Base-by-base conservation (phyloP, 1,140 invertebrate species). In the Drosophila equinoxialis region DNA sequence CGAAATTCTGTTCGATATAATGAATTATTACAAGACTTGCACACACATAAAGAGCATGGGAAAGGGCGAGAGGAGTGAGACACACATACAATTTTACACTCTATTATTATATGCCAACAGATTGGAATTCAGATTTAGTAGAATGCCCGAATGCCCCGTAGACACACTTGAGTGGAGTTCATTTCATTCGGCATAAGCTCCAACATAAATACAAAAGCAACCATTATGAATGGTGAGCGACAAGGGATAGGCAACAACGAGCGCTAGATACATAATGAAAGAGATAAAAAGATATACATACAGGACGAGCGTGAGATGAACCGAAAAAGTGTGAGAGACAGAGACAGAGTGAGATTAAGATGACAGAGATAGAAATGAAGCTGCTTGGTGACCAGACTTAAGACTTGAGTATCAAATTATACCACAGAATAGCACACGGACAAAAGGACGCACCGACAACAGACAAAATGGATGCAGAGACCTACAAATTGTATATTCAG, bases 141-240 rank as follows among this genome's bases (percentile, higher is more conserved):
- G 20, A 51, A 51, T 17, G 17, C 17, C 45, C 20, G 20, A 23
- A 51, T 23, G 45, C 45, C 20, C 45, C 45, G 23, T 51, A 51
- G 30, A 20, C 57, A 59, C 57, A 59, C 57, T 37, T 59, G 57
- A 37, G 30, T 37, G 33, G 57, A 59, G 57, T 59, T 59, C 57
- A 59, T 59, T 59, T 59, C 57, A 59, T 59, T 33, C 35, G 57
- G 30, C 35, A 33, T 37, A 17, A 37, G 30, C 33, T 59, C 57
- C 35, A 33, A 59, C 33, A 59, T 59, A 37, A 59, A 59, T 59
- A 59, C 57, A 59, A 59, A 37, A 37, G 33, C 30, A 59, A 37
- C 57, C 57, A 59, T 37, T 37, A 37, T 37, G 33, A 59, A 37
- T 37, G 57, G 57, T 17, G 14, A 23, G 17, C 45, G 45, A 51